Base-by-base conservation (phyloP, 2,797 vertebrate species). In the Pseudomugil gertrudae region DNA sequence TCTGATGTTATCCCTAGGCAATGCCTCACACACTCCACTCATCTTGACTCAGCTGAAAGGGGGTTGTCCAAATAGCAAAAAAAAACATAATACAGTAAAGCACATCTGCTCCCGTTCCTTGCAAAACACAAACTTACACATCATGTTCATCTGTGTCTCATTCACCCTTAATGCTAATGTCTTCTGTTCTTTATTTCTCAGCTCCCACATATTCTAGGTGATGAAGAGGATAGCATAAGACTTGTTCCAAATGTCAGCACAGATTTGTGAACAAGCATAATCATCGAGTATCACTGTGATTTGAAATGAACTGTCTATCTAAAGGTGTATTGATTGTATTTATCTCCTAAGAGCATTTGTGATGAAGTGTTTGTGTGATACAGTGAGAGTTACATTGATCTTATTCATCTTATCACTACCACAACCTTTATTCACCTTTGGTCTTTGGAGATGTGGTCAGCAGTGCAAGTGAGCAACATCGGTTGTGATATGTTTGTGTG, bases 211-310 rank as follows among this genome's bases (percentile, higher is more conserved):
- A 60, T 80, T 80, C 50, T 57, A 57, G 63, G 60, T 81, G 80
- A 85, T 82, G 40, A 66, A 84, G 70, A 90, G 87, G 92, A 90
- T 83, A 85, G 89, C 63, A 74, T 36, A 71, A 69, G 45, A 19
- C 45, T 64, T 68, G 68, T 52, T 76, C 48, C 43, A 43, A 36
- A 13, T 53, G 73, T 84, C 68, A 45, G 27, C 3, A 8, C 45
- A 15, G 45, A 71, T 74, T 80, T 76, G 30, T 40, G 17, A 40
- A 14, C 38, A 55, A 45, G 27, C 4, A 43, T n/a, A 36, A 32
- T 63, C 61, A 57, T 63, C 65, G 52, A 36, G 24, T 55, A 79
- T 60, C 58, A 73, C 67, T 62, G 55, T 53, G 26, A 29, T 32
- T 48, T 27, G 27, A 76, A 57, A 67, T 48, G 0, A 72, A 56